Percentiles rank a stretch among this genome's conserved stretches.
Evolutionary conservation across 1,140 invertebrate genomes (phyloP).

Genomic region (Bursaphelenchus mucronatus): DNA sequence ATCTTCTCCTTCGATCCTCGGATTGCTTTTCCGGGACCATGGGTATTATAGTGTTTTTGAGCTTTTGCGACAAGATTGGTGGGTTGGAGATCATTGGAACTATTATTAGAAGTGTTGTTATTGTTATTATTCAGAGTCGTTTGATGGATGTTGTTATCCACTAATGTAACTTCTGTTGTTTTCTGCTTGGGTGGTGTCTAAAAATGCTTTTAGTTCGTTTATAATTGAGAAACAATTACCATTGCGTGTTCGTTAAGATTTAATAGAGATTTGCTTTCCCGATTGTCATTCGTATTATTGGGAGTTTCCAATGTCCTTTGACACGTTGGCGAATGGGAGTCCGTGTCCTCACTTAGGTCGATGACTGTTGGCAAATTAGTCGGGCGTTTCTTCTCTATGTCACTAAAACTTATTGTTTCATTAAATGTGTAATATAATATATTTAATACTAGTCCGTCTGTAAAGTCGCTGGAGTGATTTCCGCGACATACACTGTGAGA

Average conservation of each 20-base stretch:
- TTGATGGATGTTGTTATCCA: not conserved
- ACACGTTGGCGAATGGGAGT: no score
- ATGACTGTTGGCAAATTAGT: not conserved
- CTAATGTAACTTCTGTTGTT: not conserved
- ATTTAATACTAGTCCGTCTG: no score
- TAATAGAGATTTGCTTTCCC: constrained; percentile 45
- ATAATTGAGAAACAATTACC: constrained; percentile 12
- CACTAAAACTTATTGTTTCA: not conserved
- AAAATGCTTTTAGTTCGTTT: constrained; percentile 9
- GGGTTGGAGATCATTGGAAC: constrained; percentile 23
- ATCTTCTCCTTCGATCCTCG: constrained; percentile 60
- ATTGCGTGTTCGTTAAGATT: constrained; percentile 23
- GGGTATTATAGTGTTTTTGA: constrained; percentile 29
- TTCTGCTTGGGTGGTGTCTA: constrained; percentile 4
- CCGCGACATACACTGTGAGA: no score
- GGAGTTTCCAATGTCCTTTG: no score
- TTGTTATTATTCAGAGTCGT: not conserved
- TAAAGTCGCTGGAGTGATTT: no score
- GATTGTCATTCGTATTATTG: not conserved
- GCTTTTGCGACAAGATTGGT: constrained; percentile 28
- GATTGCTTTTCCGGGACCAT: constrained; percentile 39
- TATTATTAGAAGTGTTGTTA: not conserved
- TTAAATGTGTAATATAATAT: not conserved
- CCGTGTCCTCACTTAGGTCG: no score
- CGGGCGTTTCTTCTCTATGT: not conserved